Conservation (phyloP, 2,113 vertebrate species). For the Megaleporinus macrocephalus region DNA sequence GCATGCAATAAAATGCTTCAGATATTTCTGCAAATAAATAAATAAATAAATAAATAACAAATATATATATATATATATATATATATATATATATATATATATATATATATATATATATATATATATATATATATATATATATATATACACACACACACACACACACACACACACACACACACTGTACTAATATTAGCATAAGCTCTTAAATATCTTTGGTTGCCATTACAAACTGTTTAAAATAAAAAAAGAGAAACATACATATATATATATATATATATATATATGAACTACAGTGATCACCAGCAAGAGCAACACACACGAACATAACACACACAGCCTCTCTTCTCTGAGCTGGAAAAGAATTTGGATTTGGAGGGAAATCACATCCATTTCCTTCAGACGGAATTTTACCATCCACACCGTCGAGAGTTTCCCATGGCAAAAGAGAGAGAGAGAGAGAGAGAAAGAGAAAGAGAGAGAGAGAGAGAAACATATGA, state of each 20-base stretch:
- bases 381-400: constrained; percentile 17
- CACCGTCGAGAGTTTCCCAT: constrained; percentile 14
- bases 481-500: neutral
- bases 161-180: too few species aligned
- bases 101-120: too few species aligned
- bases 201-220: neutral
- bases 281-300: too few species aligned
- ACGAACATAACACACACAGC: neutral
- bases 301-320: neutral
- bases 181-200: too few species aligned
- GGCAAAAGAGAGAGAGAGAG: neutral
- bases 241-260: too few species aligned
- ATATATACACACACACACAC: too few species aligned
- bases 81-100: neutral
- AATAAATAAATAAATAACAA: too few species aligned
- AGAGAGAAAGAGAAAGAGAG: neutral
- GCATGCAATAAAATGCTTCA: neutral
- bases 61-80: neutral
- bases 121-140: too few species aligned
- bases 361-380: neutral
- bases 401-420: constrained; percentile 7
- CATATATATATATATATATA: too few species aligned
- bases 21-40: too few species aligned
- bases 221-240: neutral
- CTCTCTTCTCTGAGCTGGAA: neutral